Evolutionary conservation across 1,140 invertebrate genomes (phyloP).

Genomic region (Nebria ingens): DNA sequence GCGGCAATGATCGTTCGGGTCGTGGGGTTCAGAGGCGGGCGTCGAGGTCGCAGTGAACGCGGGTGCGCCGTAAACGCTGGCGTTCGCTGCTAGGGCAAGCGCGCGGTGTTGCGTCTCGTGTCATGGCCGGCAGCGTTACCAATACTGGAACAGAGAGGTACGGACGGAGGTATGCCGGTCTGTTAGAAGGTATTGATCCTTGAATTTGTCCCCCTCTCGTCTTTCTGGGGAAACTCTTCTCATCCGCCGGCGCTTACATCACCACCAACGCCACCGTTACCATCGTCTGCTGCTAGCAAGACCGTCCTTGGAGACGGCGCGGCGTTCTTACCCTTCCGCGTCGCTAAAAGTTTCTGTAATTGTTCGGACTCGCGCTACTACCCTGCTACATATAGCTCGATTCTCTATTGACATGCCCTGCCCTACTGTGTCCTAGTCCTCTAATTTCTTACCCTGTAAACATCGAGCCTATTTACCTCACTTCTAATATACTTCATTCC

Average conservation of each 20-base stretch:
- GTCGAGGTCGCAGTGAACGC: background rate
- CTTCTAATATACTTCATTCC: too few species aligned
- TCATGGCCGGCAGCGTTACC: slow-evolving; percentile 7
- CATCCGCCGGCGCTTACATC: background rate
- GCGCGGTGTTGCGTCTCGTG: background rate
- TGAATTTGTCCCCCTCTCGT: slow-evolving; percentile 6
- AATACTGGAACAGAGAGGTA: slow-evolving; percentile 2
- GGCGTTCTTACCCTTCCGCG: slow-evolving; percentile 1
- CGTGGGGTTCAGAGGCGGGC: background rate
- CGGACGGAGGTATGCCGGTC: background rate
- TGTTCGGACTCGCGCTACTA: background rate
- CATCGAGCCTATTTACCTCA: too few species aligned
- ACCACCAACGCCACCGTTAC: background rate
- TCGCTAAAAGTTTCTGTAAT: background rate
- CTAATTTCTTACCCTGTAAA: background rate
- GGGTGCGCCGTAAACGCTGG: background rate
- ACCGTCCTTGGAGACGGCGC: slow-evolving; percentile 2
- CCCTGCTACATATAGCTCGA: slow-evolving; percentile 4
- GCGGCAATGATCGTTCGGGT: background rate
- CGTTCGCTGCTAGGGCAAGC: too few species aligned
- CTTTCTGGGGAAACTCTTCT: background rate
- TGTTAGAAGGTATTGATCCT: slow-evolving; percentile 9
- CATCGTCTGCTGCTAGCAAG: background rate
- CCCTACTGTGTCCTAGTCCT: background rate
- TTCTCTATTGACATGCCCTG: background rate